Percentiles rank a stretch among this genome's conserved stretches.
These are phyloP conservation scores for Planiliza haematocheilus DNA, from an alignment of 2,113 vertebrate genomes.

Conservation along the genomic window DNA sequence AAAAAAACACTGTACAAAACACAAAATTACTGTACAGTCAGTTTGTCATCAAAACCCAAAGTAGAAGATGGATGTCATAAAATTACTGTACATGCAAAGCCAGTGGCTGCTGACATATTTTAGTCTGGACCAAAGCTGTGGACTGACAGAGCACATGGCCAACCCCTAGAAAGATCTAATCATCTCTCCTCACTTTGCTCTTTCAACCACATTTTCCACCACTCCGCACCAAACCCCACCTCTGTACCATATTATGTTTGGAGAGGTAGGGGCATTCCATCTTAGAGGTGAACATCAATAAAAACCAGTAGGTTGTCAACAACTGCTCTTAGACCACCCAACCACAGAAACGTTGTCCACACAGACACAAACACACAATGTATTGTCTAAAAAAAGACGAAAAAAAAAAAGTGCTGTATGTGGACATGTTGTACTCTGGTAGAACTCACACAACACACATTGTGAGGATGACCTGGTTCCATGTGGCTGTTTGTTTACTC, in stretches of 20 bases:
- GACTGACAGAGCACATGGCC: neutral
- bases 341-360: conserved; percentile 35
- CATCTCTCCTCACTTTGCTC: conserved; percentile 9
- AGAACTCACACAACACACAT: conserved; percentile 17
- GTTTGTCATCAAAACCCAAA: too few species aligned
- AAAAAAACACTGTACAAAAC: too few species aligned
- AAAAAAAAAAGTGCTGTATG: conserved; percentile 22
- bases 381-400: conserved; percentile 36
- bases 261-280: conserved; percentile 30
- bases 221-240: conserved; percentile 7
- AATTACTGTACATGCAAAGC: neutral
- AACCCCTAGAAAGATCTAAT: conserved; percentile 13
- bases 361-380: conserved; percentile 44
- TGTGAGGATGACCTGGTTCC: conserved; percentile 55
- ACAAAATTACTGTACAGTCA: too few species aligned
- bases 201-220: conserved; percentile 11
- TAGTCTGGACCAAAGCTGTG: neutral
- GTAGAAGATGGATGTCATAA: neutral
- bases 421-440: conserved; percentile 12
- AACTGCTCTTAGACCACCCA: conserved; percentile 42
- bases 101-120: neutral
- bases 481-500: conserved; percentile 58
- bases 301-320: conserved; percentile 40
- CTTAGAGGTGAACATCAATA: conserved; percentile 38
- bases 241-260: conserved; percentile 25